These are phyloP conservation scores for Chrysocyon brachyurus DNA, from an alignment of 2,797 vertebrate genomes.

Conservation along the genomic window DNA sequence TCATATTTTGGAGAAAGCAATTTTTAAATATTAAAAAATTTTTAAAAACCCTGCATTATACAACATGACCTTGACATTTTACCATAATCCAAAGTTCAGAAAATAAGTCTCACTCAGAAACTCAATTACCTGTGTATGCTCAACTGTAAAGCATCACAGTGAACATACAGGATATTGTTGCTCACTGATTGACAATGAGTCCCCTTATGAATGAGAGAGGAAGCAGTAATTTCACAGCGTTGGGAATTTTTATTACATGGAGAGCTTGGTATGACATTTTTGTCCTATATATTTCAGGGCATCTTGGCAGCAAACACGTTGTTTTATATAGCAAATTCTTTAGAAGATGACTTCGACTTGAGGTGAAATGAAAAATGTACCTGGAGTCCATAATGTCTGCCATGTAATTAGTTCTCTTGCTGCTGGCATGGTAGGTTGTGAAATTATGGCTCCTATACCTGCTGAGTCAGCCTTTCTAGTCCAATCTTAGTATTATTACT, in stretches of 20 bases:
- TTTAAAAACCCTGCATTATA: not conserved
- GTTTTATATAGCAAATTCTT: conserved; percentile 39
- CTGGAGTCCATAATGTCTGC: conserved; percentile 8
- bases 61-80: not conserved
- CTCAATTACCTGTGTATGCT: not conserved
- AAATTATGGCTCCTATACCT: conserved; percentile 51
- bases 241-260: not conserved
- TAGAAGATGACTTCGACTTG: conserved; percentile 39
- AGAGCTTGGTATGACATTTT: not conserved
- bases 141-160: not conserved
- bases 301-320: conserved; percentile 39
- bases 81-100: not conserved
- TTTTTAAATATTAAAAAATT: not conserved
- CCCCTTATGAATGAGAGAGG: not conserved
- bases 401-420: conserved; percentile 63
- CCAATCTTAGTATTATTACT: conserved; percentile 19
- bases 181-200: not conserved
- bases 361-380: conserved; percentile 59
- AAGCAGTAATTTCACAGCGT: not conserved
- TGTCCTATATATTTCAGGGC: conserved; percentile 9
- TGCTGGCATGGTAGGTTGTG: conserved; percentile 20
- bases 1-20: not conserved
- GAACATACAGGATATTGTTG: not conserved
- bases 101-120: not conserved
- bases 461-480: conserved; percentile 67